Evolutionary conservation across 1,140 invertebrate genomes (phyloP).

Genomic region (Parasteatoda tepidariorum): DNA sequence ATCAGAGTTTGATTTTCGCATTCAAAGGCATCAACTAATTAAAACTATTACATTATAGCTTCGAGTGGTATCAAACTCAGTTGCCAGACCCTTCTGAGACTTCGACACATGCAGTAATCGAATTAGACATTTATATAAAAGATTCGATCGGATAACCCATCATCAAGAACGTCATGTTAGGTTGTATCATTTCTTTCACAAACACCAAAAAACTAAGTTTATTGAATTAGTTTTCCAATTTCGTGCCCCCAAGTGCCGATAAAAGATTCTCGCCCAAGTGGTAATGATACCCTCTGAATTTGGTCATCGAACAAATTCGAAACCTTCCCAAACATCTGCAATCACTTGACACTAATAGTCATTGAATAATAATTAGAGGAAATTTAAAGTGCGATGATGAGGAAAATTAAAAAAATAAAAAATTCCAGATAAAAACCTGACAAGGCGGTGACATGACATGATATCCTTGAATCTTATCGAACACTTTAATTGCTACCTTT

Average conservation of each 20-base stretch:
- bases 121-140: not conserved
- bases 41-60: too few species aligned
- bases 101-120: too few species aligned
- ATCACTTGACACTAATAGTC: slow-evolving; percentile 53
- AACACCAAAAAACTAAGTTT: not conserved
- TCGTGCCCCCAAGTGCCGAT: not conserved
- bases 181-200: not conserved
- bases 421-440: not conserved
- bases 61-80: too few species aligned
- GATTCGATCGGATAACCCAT: not conserved
- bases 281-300: slow-evolving; percentile 39
- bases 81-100: too few species aligned
- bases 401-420: not conserved
- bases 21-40: too few species aligned
- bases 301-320: slow-evolving; percentile 52
- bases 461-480: slow-evolving; percentile 30
- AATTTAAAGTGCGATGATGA: not conserved
- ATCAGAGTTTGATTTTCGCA: too few species aligned
- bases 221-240: slow-evolving; percentile 7
- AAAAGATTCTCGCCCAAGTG: slow-evolving; percentile 31
- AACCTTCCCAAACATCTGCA: slow-evolving; percentile 49
- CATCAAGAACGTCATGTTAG: not conserved
- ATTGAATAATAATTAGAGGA: slow-evolving; percentile 42
- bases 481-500: slow-evolving; percentile 52
- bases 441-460: slow-evolving; percentile 37